A percentile compares a stretch with the other conserved stretches of the same genome.
These are phyloP conservation scores for Myotis brandtii DNA, from an alignment of 2,113 vertebrate genomes.

Conservation along the genomic window DNA sequence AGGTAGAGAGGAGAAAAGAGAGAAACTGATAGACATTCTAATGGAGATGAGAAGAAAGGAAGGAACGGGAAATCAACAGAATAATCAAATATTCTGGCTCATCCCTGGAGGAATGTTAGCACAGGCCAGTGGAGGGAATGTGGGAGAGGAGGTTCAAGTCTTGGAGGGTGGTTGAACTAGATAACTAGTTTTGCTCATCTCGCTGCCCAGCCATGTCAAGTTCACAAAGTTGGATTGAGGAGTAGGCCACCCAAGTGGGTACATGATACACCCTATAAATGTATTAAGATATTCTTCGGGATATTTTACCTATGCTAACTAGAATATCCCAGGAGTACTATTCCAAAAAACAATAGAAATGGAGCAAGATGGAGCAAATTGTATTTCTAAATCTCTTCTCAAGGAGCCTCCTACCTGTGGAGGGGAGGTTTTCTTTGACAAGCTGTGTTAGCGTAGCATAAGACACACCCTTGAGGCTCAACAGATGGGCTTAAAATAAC, in stretches of 20 bases:
- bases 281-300: not conserved
- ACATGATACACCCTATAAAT: not conserved
- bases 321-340: not conserved
- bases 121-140: not conserved
- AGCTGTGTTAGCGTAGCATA: not conserved
- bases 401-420: not conserved
- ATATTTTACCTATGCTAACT: not conserved
- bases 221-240: not conserved
- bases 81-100: not conserved
- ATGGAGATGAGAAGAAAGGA: not conserved
- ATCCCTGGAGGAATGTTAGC: not conserved
- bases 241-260: not conserved
- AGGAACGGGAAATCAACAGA: not conserved
- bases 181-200: not conserved
- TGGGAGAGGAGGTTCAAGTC: not conserved
- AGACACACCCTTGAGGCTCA: not conserved
- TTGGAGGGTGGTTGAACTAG: not conserved
- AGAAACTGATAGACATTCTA: not conserved
- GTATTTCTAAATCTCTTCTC: constrained; percentile 1
- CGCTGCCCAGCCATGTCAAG: not conserved
- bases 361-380: not conserved
- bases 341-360: not conserved
- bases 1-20: not conserved
- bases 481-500: not conserved
- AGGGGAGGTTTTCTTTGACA: not conserved